Evolutionary conservation across 2,797 vertebrate species (phyloP).

Genomic region (Gymnothorax javanicus): DNA sequence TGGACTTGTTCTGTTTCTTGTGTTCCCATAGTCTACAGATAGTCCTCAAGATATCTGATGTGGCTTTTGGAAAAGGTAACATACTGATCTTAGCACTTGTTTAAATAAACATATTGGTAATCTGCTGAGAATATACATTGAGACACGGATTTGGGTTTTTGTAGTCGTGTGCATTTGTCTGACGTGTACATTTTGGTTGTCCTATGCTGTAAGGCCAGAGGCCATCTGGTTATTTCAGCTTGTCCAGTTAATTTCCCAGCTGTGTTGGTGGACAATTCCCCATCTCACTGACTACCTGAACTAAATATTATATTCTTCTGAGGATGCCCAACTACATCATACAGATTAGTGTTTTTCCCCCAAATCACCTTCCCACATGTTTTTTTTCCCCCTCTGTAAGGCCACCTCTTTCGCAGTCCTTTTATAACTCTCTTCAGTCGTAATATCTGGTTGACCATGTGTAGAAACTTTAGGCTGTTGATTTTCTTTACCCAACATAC

Average conservation of each 20-base stretch:
- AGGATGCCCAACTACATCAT: not conserved
- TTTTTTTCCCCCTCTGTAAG: not conserved
- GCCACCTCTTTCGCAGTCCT: not conserved
- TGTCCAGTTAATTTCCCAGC: not conserved
- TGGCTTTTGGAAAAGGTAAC: not conserved
- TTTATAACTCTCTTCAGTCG: not conserved
- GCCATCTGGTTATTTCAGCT: not conserved
- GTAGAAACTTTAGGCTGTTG: not conserved
- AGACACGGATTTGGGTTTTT: not conserved
- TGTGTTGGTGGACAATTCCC: not conserved
- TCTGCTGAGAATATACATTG: not conserved
- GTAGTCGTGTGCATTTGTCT: not conserved
- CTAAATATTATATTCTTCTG: not conserved
- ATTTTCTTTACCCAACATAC: not conserved
- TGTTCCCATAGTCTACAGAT: not conserved
- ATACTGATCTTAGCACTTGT: not conserved
- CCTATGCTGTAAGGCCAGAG: not conserved
- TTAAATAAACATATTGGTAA: not conserved
- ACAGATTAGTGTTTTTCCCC: not conserved
- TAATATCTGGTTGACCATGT: not conserved
- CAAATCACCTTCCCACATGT: not conserved
- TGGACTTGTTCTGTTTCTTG: not conserved
- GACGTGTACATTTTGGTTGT: not conserved
- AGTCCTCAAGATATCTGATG: not conserved
- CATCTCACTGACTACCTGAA: not conserved